Base-by-base conservation (phyloP, 2,888 invertebrate species). In the Parasteatoda lunata region DNA sequence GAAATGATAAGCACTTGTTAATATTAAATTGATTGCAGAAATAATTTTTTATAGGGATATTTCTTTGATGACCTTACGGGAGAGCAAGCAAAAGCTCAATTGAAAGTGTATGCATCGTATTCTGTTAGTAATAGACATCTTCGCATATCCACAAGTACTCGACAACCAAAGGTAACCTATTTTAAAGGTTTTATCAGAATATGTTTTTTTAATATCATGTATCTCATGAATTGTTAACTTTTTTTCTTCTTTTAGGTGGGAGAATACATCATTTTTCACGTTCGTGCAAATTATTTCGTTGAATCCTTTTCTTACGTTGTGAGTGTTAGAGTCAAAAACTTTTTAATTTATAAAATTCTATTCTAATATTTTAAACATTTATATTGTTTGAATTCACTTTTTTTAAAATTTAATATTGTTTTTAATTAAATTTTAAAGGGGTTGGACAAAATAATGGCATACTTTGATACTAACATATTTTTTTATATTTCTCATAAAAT, bases 231-330 rank as follows among this genome's bases (percentile, higher is more conserved):
- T 77, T 11, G 13, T 75, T n/a, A 49, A 9, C 91, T 89, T 1
- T 92, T 96, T 94, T 97, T 68, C n/a, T 71, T 6, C 51, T 51
- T 83, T 7, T 69, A 88, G 88, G 88, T 98, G 15, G 98, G 98
- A 52, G 97, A 98, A 92, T 98, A 97, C 91, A 96, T 98, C 90
- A 95, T 98, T 84, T 96, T 98, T 91, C 98, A 98, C 91, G 96
- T 98, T 48, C 95, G 97, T 90, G 96, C 96, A 84, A 98, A 98
- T 92, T 97, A 96, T 92, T 96, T 94, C 93, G 94, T 98, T 91
- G 96, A 97, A 88, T 93, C 94, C 66, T 97, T 98, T 92, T 96
- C 96, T 91, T 98, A 98, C 91, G 93, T 98, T 88, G 95, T 93
- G 89, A 77, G 88, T 80, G 2, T 30, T 30, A 30, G 30, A 30